A percentile compares a stretch with the other conserved stretches of the same genome.
Conservation (phyloP, 1,140 invertebrate genomes). For the Anoplophora glabripennis region DNA sequence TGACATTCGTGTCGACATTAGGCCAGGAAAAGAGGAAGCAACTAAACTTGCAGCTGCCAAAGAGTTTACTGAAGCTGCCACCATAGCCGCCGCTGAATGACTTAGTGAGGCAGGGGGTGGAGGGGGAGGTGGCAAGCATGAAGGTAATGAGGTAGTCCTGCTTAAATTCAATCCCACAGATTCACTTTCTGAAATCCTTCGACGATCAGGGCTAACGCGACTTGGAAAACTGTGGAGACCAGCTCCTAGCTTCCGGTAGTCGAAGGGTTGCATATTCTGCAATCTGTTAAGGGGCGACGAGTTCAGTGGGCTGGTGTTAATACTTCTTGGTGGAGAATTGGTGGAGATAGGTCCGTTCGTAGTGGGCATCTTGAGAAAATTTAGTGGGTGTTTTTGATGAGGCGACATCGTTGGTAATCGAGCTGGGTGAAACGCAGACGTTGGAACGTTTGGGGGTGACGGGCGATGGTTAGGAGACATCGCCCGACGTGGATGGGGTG, state of each 20-base stretch:
- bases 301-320: slow-evolving; percentile 54
- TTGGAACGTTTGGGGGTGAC: slow-evolving; percentile 55
- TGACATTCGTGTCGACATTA: slow-evolving; percentile 44
- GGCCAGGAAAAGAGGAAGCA: slow-evolving; percentile 48
- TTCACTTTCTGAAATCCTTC: slow-evolving; percentile 52
- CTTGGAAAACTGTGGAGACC: slow-evolving; percentile 49
- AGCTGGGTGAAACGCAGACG: slow-evolving; percentile 52
- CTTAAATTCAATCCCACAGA: slow-evolving; percentile 59
- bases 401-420: slow-evolving; percentile 53
- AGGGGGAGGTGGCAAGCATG: slow-evolving; percentile 62
- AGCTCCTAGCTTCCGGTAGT: slow-evolving; percentile 76
- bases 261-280: slow-evolving; percentile 94
- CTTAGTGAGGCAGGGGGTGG: slow-evolving; percentile 53
- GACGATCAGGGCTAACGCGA: slow-evolving; percentile 48
- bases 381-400: slow-evolving; percentile 50
- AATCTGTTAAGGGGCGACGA: slow-evolving; percentile 81
- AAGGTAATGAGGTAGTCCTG: slow-evolving; percentile 59
- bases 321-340: slow-evolving; percentile 47
- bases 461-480: slow-evolving; percentile 66
- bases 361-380: slow-evolving; percentile 45
- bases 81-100: slow-evolving; percentile 57
- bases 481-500: slow-evolving; percentile 50
- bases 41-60: slow-evolving; percentile 50
- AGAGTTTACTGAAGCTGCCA: slow-evolving; percentile 51
- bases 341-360: slow-evolving; percentile 38